These are phyloP conservation scores for Acrobasis consociella DNA, from an alignment of 2,888 invertebrate genomes.

Conservation along the genomic window DNA sequence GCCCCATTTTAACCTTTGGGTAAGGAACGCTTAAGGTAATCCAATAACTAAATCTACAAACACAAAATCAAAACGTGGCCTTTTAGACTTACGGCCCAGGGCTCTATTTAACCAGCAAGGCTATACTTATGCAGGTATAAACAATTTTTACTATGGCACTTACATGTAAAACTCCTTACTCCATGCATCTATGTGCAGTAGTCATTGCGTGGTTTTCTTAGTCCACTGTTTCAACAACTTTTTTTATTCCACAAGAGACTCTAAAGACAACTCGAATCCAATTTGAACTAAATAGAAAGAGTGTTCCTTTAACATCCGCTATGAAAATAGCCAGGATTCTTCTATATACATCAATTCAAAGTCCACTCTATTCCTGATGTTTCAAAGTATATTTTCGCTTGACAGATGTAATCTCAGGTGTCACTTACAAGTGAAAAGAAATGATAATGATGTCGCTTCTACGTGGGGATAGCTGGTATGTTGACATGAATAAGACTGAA, in stretches of 20 bases:
- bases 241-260: neutral
- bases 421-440: slow-evolving; percentile 48
- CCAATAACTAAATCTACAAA: too few relatives aligned
- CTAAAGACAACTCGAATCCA: neutral
- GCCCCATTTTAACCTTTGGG: too few relatives aligned
- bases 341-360: neutral
- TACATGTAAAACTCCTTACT: too few relatives aligned
- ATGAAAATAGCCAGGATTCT: slow-evolving; percentile 12
- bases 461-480: slow-evolving; percentile 44
- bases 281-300: slow-evolving; percentile 13
- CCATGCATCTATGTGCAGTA: too few relatives aligned
- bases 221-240: too few relatives aligned
- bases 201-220: too few relatives aligned
- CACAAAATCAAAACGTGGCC: too few relatives aligned
- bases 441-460: slow-evolving; percentile 58
- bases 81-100: too few relatives aligned
- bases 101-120: too few relatives aligned
- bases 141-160: too few relatives aligned
- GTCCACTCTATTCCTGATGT: neutral
- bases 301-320: slow-evolving; percentile 4
- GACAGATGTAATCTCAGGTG: slow-evolving; percentile 47
- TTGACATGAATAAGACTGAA: slow-evolving; percentile 45
- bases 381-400: neutral
- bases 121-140: too few relatives aligned
- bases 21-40: too few relatives aligned